Evolutionary conservation across 2,797 vertebrate genomes (phyloP).

Genomic region (Leuciscus waleckii): DNA sequence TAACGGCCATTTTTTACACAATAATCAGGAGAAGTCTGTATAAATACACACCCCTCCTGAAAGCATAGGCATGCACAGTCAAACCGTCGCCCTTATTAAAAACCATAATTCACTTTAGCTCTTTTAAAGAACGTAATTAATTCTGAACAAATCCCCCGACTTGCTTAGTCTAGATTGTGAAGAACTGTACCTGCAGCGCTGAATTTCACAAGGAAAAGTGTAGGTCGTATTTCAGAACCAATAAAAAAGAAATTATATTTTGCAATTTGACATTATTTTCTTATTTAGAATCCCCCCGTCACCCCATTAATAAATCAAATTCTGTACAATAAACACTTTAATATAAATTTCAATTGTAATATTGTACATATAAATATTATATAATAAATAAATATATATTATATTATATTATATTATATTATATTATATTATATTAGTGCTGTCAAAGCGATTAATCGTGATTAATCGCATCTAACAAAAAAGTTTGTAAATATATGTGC

Average conservation of each 20-base stretch:
- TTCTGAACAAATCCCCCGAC: background rate
- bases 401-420: no score
- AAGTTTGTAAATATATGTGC: no score
- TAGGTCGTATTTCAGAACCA: background rate
- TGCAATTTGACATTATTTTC: background rate
- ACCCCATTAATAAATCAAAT: background rate
- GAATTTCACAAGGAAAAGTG: background rate
- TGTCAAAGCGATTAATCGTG: background rate
- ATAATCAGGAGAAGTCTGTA: constrained; percentile 3
- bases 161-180: background rate
- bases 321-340: background rate
- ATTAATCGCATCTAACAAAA: no score
- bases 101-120: constrained; percentile 31
- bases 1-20: constrained; percentile 31
- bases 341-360: no score
- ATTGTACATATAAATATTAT: no score
- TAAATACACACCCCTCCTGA: background rate
- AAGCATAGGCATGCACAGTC: background rate
- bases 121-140: constrained; percentile 34
- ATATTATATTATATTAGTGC: background rate
- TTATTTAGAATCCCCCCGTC: background rate
- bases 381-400: no score
- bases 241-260: background rate
- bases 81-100: constrained; percentile 17
- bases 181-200: background rate